Base-by-base conservation (phyloP, 92 coral and sea anemone species). In the Diadumene lineata region DNA sequence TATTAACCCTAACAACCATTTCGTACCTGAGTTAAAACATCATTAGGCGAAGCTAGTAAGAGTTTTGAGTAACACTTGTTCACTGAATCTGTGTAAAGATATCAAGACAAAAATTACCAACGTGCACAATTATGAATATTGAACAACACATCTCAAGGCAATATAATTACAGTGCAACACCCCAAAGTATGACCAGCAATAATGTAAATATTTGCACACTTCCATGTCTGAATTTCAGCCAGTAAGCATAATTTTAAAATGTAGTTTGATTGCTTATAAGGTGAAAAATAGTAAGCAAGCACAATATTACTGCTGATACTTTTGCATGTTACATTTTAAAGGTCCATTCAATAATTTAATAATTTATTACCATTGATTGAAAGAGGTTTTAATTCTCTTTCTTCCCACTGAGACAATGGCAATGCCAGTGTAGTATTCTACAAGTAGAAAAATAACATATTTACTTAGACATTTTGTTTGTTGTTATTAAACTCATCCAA, bases 371-470 rank as follows among this genome's bases (percentile, higher is more conserved):
- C 97, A 87, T 74, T 85, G 29, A 91, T 70, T 24, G 70, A 73
- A 61, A 91, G 88, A 1, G 97, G 98, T 65, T 73, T 82, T 56
- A 83, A 43, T 50, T 89, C 90, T 78, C 86, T 79, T 38, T 94
- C 97, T 51, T 80, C 69, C 98, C 98, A 94, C 69, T 89, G 93
- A 10, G 83, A 74, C 79, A 86, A 84, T 16, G 98, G 98, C 23
- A 92, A 61, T n/a, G 88, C 96, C 31, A 88, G 73, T 53, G 88
- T 85, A 22, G 98, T 81, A 62, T 86, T 86, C 98, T 93, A 44
- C 15, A 80, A 6, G 53, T 8, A 48, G 13, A 2, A 62, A 18
- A n/a, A 73, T 50, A 56, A 31, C 4, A 22, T 19, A 67, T 13
- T 50, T 72, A 67, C n/a, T n/a, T n/a, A n/a, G n/a, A n/a, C n/a